Conservation (phyloP, 2,113 vertebrate species). For the Gambusia holbrooki region DNA sequence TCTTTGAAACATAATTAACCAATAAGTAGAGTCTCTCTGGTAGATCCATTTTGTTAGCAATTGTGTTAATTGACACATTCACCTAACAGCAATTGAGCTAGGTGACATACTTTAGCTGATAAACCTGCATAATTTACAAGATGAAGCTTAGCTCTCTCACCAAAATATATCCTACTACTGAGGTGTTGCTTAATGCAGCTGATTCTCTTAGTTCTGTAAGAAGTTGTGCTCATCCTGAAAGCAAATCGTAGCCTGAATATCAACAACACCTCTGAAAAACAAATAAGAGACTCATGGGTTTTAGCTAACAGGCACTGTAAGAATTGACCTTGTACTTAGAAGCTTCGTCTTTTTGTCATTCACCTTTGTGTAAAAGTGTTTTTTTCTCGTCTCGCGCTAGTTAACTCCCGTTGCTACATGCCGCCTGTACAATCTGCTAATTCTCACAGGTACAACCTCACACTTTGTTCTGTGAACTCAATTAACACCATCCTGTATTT, state of each 20-base stretch:
- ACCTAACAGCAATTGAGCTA: neutral
- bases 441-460: constrained; percentile 79
- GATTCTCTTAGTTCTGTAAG: neutral
- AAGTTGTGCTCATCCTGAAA: neutral
- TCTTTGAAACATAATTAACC: neutral
- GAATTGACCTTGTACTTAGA: neutral
- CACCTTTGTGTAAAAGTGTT: constrained; percentile 35
- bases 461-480: constrained; percentile 81
- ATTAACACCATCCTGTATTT: constrained; percentile 78
- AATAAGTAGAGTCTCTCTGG: neutral
- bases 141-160: constrained; percentile 1
- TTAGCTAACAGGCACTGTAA: neutral
- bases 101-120: neutral
- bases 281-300: neutral
- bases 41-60: constrained; percentile 4
- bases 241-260: neutral
- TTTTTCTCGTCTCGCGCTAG: constrained; percentile 33
- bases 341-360: constrained; percentile 13
- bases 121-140: neutral
- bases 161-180: neutral
- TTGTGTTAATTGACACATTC: constrained; percentile 7
- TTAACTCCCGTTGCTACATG: constrained; percentile 58
- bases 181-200: neutral
- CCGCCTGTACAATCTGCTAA: constrained; percentile 63
- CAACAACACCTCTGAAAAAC: neutral